Conservation (phyloP, 1,140 invertebrate genomes). For the Drosophila yakuba region DNA sequence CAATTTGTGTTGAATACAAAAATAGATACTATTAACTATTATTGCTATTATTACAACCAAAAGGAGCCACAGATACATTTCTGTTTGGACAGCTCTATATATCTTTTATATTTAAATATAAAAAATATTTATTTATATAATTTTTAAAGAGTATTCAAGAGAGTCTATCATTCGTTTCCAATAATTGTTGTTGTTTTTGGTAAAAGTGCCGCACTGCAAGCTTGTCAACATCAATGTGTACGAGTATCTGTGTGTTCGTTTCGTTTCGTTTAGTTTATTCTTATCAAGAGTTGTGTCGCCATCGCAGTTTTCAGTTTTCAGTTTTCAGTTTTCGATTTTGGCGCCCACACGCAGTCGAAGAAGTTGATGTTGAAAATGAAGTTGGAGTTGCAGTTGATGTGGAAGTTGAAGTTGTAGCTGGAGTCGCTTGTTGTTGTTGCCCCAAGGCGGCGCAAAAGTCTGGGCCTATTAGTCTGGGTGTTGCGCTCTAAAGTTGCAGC, state of each 20-base stretch:
- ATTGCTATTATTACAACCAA: no score
- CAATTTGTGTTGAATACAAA: no score
- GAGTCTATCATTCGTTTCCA: background rate
- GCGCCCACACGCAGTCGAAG: slow-evolving; percentile 52
- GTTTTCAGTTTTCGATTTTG: slow-evolving; percentile 57
- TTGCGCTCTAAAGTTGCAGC: slow-evolving; percentile 19
- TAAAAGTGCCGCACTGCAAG: slow-evolving; percentile 63
- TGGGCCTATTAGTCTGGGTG: slow-evolving; percentile 1
- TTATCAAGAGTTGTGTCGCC: slow-evolving; percentile 77
- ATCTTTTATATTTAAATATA: no score
- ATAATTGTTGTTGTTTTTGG: slow-evolving; percentile 30
- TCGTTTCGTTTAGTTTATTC: slow-evolving; percentile 52
- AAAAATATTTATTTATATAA: no score
- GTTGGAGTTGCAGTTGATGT: slow-evolving; percentile 13
- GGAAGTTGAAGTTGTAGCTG: slow-evolving; percentile 1
- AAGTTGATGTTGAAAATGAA: slow-evolving; percentile 14
- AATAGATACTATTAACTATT: no score
- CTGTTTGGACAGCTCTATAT: no score
- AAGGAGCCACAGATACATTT: no score
- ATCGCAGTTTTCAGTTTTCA: slow-evolving; percentile 62
- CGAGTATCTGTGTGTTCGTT: slow-evolving; percentile 41
- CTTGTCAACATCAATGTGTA: slow-evolving; percentile 71
- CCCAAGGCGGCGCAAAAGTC: slow-evolving; percentile 18
- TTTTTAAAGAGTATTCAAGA: no score
- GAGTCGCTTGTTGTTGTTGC: background rate